phyloP scores from a whole-genome alignment of 2,797 vertebrate genomes.

The Mormyrus hasselquistii region DNA sequence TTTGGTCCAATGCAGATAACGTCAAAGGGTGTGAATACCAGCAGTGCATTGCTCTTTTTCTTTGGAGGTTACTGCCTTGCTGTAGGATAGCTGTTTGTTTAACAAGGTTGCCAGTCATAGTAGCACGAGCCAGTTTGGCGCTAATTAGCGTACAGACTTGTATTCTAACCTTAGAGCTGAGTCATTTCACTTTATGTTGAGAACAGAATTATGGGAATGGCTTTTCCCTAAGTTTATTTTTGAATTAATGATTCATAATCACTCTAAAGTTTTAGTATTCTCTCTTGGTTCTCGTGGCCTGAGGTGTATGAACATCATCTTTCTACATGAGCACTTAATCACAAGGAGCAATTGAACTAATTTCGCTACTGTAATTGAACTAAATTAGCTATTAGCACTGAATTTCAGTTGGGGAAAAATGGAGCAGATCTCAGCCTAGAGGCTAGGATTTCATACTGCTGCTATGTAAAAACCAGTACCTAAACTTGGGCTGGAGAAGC shows the following conservation, averaged over 20 bases:
- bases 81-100: neutral
- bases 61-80: neutral
- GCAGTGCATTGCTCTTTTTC: neutral
- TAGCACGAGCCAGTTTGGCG: neutral
- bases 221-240: neutral
- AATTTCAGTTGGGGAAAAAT: neutral
- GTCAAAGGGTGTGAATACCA: neutral
- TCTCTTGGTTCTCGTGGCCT: neutral
- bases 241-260: neutral
- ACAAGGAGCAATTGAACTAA: neutral
- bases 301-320: neutral
- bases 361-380: slow-evolving; percentile 13
- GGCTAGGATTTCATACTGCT: neutral
- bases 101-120: neutral
- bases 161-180: neutral
- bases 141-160: neutral
- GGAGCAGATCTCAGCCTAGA: neutral
- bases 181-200: neutral
- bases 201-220: neutral
- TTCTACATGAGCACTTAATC: neutral
- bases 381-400: neutral
- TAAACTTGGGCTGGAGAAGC: neutral
- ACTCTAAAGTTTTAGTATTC: neutral
- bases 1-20: neutral
- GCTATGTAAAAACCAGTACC: neutral